Conservation (phyloP, 2,888 invertebrate genomes). For the Callyntrura sp. region DNA sequence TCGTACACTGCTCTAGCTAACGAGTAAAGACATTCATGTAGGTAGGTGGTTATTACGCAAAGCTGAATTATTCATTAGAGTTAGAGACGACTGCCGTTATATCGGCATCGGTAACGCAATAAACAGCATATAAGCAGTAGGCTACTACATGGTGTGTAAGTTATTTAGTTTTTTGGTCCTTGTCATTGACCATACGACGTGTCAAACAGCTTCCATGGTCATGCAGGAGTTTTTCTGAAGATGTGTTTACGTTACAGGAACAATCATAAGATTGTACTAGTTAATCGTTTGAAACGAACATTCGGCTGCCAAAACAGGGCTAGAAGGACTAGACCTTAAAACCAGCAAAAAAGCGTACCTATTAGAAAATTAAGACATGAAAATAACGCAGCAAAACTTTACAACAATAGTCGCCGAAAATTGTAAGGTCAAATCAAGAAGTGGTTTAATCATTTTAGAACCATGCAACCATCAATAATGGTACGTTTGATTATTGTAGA, state of each 20-base stretch:
- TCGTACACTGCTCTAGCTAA: slow-evolving; percentile 3
- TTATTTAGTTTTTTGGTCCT: slow-evolving; percentile 50
- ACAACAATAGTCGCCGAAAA: background rate
- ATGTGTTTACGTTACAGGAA: background rate
- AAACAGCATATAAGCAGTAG: background rate
- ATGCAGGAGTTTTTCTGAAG: slow-evolving; percentile 31
- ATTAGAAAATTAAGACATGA: background rate
- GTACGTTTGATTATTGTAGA: background rate
- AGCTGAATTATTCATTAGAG: background rate
- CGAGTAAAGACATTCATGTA: background rate
- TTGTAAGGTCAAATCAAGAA: slow-evolving; percentile 12
- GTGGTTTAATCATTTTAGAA: background rate
- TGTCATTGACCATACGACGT: slow-evolving; percentile 67
- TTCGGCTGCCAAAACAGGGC: background rate
- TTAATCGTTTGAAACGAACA: background rate
- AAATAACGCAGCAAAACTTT: background rate
- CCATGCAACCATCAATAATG: background rate
- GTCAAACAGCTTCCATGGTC: slow-evolving; percentile 62
- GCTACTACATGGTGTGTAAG: background rate
- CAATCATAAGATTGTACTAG: background rate
- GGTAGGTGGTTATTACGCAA: slow-evolving; percentile 1
- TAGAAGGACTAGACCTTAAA: slow-evolving; percentile 55
- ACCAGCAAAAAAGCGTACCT: slow-evolving; percentile 36
- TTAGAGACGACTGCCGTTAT: background rate
- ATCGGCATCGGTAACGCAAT: background rate